Conservation (phyloP, 2,797 vertebrate genomes). For the Oreochromis mossambicus region DNA sequence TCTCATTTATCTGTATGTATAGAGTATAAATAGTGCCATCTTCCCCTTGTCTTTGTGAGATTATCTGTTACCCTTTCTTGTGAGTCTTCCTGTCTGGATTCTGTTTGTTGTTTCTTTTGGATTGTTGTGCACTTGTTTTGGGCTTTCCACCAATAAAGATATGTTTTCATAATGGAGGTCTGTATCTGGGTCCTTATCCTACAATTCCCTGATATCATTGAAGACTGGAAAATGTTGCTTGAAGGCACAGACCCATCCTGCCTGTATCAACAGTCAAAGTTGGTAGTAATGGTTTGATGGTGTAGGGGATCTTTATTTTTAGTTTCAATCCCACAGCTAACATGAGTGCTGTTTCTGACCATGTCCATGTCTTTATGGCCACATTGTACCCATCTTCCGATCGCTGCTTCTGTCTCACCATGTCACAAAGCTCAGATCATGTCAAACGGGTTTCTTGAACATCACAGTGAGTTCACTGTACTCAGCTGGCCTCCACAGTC, state of each 20-base stretch:
- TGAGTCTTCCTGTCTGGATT: not conserved
- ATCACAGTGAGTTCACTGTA: not conserved
- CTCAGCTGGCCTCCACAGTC: fast-evolving
- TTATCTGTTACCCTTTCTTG: fast-evolving
- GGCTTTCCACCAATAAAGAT: too few relatives aligned
- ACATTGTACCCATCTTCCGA: not conserved
- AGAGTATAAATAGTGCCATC: not conserved
- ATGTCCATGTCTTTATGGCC: not conserved
- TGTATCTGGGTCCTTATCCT: too few relatives aligned
- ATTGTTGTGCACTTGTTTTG: not conserved
- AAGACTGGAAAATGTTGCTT: not conserved
- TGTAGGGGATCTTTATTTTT: fast-evolving
- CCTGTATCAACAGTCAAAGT: not conserved
- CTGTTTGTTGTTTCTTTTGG: fast-evolving
- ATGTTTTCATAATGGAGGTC: too few relatives aligned
- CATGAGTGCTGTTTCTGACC: not conserved
- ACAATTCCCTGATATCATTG: not conserved
- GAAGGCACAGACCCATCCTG: not conserved
- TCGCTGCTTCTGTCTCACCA: not conserved
- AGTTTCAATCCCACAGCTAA: not conserved
- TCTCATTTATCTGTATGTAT: not conserved
- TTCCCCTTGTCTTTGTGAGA: not conserved
- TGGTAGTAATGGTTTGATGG: fast-evolving
- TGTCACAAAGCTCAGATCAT: not conserved
- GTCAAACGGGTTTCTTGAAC: not conserved